These are phyloP conservation scores for Aurelia aurita DNA, from an alignment of 30 jellyfish, hydroid and myxozoan genomes.

Conservation along the genomic window DNA sequence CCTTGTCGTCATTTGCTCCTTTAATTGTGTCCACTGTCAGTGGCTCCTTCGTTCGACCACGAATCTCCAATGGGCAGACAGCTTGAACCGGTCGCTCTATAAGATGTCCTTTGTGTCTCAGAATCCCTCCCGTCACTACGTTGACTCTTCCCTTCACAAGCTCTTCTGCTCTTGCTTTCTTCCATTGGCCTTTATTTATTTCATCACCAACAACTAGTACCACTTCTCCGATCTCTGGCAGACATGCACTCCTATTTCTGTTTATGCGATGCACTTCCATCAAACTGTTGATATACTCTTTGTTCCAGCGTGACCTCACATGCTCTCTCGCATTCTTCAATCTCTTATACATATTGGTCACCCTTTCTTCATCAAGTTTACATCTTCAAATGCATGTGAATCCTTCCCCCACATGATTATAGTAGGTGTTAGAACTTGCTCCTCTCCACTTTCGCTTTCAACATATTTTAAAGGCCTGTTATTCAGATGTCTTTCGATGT, in stretches of 20 bases:
- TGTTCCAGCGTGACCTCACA: slow-evolving; percentile 51
- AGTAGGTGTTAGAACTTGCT: slow-evolving; percentile 40
- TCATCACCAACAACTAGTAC: neutral
- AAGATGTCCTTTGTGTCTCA: slow-evolving; percentile 39
- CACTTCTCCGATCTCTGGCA: slow-evolving; percentile 23
- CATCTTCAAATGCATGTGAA: slow-evolving; percentile 31
- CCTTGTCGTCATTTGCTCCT: slow-evolving; percentile 23
- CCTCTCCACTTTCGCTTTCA: slow-evolving; percentile 62
- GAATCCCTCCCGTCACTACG: slow-evolving; percentile 8
- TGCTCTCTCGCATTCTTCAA: slow-evolving; percentile 58
- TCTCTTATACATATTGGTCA: slow-evolving; percentile 44
- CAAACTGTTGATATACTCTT: slow-evolving; percentile 33
- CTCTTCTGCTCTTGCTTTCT: neutral
- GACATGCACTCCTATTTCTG: slow-evolving; percentile 39
- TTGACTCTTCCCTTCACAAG: neutral
- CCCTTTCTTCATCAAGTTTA: slow-evolving; percentile 34
- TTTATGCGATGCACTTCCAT: slow-evolving; percentile 52
- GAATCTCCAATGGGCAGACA: slow-evolving; percentile 37
- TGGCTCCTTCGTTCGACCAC: slow-evolving; percentile 35
- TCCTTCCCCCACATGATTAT: slow-evolving; percentile 57
- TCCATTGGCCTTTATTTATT: slow-evolving; percentile 3
- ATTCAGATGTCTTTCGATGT: slow-evolving; percentile 19
- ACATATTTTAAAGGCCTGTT: slow-evolving; percentile 31
- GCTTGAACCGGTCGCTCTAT: slow-evolving; percentile 38
- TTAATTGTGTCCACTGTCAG: slow-evolving; percentile 39